Base-by-base conservation (phyloP, 1,140 invertebrate species). In the Atta cephalotes region DNA sequence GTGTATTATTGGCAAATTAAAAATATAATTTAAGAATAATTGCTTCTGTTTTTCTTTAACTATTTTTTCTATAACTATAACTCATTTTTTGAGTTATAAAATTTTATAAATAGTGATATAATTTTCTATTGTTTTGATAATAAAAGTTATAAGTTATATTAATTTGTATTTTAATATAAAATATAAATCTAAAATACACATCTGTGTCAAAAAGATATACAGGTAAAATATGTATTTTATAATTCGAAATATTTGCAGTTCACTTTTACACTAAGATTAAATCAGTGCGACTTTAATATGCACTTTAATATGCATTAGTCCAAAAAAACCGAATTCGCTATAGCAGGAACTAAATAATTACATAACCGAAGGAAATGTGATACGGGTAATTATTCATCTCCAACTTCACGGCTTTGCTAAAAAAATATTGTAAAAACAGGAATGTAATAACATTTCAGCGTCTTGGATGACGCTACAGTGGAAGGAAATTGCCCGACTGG, bases 401-500 rank as follows among this genome's bases (percentile, higher is more conserved):
- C 21, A 70, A 68, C 45, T 39, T 76, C 18, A 28, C 9, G 12
- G 49, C 9, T 51, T 14, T 1, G 5, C 45, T 74, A 21, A 58
- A 31, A 53, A 51, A 86, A 78, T 70, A 51, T 35, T 28, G 31
- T 18, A 77, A 65, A 53, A 68, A 66, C 45, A 63, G 31, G 76
- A 60, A 25, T 51, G 31, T 35, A 78, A 62, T 68, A 88, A 70
- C 18, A 7, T 70, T 62, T n/a, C 9, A 53, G 49, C 65, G 31
- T 49, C 56, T 82, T 31, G 25, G 51, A 85, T 49, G 18, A 84
- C 56, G 53, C 21, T 62, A 18, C 18, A 56, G 31, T 58, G 60
- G 82, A 70, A 82, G 68, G 60, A 85, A 87, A 90, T 85, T 89
- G 88, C 74, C 65, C 78, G 60, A 39, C 60, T 78, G 78, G 58